phyloP scores from a whole-genome alignment of 2,888 invertebrate genomes.

The Halictus ligatus region DNA sequence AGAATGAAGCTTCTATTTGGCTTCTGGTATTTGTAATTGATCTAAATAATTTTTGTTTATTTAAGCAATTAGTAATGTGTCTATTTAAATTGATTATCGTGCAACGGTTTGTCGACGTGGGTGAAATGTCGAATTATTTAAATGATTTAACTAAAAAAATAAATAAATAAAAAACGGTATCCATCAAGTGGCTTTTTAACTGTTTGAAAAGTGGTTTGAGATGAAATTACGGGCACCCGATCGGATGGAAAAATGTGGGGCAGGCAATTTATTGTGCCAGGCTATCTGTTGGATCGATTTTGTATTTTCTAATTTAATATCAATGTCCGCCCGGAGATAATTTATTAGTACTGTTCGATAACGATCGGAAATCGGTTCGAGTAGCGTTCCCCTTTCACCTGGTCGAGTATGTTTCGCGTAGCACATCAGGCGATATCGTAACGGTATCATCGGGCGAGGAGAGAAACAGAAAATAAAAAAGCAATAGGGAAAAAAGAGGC shows the following conservation, averaged over 20 bases:
- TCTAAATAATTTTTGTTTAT: too few species aligned
- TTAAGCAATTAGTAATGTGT: too few species aligned
- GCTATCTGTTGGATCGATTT: conserved; percentile 1
- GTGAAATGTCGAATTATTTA: too few species aligned
- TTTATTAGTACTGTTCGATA: conserved; percentile 11
- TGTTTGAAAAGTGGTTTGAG: neutral
- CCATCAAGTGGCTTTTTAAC: neutral
- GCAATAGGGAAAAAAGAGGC: conserved; percentile 56
- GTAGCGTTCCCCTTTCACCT: neutral
- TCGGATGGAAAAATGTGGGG: neutral
- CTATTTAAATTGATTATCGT: neutral
- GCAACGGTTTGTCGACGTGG: neutral
- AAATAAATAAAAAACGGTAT: neutral
- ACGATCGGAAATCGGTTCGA: conserved; percentile 3
- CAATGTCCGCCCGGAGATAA: neutral
- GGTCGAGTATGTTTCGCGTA: conserved; percentile 18
- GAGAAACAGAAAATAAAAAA: neutral
- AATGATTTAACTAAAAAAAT: neutral
- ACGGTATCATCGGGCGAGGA: conserved; percentile 49
- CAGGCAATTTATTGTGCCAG: neutral
- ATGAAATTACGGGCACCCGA: neutral
- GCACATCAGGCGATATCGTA: conserved; percentile 28
- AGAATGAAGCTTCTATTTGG: too few species aligned
- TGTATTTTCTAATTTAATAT: neutral
- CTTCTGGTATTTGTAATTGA: too few species aligned